A percentile compares a stretch with the other conserved stretches of the same genome.
phyloP scores from a whole-genome alignment of 2,113 vertebrate species.

The Capra hircus region DNA sequence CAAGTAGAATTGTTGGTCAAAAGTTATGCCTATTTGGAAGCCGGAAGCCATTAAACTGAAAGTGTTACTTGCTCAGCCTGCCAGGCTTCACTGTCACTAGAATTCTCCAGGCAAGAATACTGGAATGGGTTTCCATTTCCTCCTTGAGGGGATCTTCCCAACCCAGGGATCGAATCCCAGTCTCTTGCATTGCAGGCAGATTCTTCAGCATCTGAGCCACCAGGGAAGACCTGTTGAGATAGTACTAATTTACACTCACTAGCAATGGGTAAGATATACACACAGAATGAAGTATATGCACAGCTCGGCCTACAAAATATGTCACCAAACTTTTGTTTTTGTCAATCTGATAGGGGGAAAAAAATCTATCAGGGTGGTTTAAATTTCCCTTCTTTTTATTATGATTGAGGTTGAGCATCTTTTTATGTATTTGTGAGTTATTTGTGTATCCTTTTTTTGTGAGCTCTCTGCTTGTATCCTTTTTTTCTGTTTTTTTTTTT shows the following conservation, averaged over 20 bases:
- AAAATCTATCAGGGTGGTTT: not conserved
- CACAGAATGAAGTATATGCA: not conserved
- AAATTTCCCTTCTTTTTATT: slow-evolving; percentile 13
- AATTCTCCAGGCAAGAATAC: not conserved
- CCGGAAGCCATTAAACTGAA: not conserved
- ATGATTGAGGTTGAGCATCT: not conserved
- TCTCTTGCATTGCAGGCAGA: not conserved
- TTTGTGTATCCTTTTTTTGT: not conserved
- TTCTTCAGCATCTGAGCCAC: not conserved
- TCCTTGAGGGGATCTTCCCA: not conserved
- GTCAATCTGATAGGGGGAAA: not conserved
- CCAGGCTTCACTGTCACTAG: not conserved
- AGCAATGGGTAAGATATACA: too few species aligned
- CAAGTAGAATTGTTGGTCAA: not conserved
- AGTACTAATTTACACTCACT: not conserved
- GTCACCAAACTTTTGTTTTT: not conserved
- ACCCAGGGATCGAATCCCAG: not conserved
- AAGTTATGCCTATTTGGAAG: not conserved
- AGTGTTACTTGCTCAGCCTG: not conserved
- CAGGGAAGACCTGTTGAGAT: not conserved
- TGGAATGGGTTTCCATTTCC: not conserved
- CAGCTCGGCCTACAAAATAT: not conserved
- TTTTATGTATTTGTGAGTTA: not conserved
- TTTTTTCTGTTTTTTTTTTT: not conserved
- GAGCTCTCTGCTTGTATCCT: not conserved